phyloP scores from a whole-genome alignment of 2,797 vertebrate species.

The Oophaga sylvatica region DNA sequence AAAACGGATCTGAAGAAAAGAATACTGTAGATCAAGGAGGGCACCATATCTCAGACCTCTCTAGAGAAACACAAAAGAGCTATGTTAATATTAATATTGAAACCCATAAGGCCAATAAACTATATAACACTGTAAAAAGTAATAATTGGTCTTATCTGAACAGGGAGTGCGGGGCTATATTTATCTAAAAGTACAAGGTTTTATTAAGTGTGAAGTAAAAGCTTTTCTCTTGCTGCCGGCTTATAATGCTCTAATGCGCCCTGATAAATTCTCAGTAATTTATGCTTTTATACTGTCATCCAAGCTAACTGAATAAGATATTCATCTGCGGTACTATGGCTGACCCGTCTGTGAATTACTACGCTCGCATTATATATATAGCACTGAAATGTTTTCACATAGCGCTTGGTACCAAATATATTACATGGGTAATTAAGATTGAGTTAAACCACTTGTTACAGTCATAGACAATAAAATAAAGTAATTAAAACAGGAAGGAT shows the following conservation, averaged over 20 bases:
- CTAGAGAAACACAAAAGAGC: not conserved
- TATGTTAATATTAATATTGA: slow-evolving; percentile 11
- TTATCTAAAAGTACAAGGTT: slow-evolving; percentile 7
- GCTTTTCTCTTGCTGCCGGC: not conserved
- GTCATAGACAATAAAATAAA: too few species aligned
- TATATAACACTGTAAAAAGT: slow-evolving; percentile 3
- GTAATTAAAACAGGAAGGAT: too few species aligned
- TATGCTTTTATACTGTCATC: slow-evolving; percentile 2
- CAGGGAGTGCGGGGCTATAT: not conserved
- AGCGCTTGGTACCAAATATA: not conserved
- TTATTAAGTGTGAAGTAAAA: slow-evolving; percentile 11
- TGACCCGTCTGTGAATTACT: not conserved
- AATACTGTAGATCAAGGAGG: not conserved
- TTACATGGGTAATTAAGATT: not conserved
- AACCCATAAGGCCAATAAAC: not conserved
- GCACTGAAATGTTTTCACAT: not conserved
- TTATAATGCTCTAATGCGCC: not conserved
- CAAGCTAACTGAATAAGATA: not conserved
- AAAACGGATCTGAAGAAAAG: not conserved
- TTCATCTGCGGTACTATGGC: not conserved
- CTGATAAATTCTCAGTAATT: not conserved
- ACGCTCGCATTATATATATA: not conserved
- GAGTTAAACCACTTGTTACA: not conserved
- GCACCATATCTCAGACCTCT: not conserved
- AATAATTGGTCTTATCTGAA: slow-evolving; percentile 10